A percentile compares a stretch with the other conserved stretches of the same genome.
Conservation (phyloP, 2,113 vertebrate species). For the Macquaria australasica region DNA sequence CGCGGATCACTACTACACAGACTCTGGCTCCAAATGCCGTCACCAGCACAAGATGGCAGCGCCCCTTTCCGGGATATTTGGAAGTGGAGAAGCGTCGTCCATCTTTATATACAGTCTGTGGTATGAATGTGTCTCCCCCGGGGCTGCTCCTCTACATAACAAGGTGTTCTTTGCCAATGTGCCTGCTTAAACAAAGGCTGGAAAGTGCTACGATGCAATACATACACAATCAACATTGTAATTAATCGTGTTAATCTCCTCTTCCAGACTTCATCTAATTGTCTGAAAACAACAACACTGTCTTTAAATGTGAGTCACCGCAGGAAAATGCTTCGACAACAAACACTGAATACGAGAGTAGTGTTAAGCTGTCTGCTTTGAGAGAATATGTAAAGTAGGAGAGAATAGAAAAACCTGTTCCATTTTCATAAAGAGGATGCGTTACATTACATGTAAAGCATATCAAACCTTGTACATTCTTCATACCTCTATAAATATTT, state of each 20-base stretch:
- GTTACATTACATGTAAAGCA: not conserved
- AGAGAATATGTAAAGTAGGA: not conserved
- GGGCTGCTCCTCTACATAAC: slow-evolving; percentile 6
- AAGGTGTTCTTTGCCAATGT: slow-evolving; percentile 20
- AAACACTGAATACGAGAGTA: slow-evolving; percentile 1
- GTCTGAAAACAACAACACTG: slow-evolving; percentile 13
- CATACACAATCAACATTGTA: slow-evolving; percentile 32
- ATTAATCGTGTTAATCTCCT: slow-evolving; percentile 44
- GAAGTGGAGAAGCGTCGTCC: too few species aligned
- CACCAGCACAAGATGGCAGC: too few species aligned
- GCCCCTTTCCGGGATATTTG: too few species aligned
- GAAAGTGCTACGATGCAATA: slow-evolving; percentile 20
- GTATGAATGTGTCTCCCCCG: slow-evolving; percentile 9
- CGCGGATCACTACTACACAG: too few species aligned
- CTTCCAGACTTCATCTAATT: slow-evolving; percentile 26
- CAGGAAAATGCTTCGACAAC: slow-evolving; percentile 11
- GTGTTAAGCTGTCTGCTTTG: slow-evolving; percentile 18
- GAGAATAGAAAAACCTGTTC: not conserved
- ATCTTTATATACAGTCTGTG: too few species aligned
- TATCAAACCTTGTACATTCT: not conserved
- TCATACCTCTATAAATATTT: not conserved
- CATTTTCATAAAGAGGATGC: not conserved
- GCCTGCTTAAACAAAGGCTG: slow-evolving; percentile 45
- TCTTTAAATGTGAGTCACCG: slow-evolving; percentile 21
- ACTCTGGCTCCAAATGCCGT: too few species aligned